phyloP scores from a whole-genome alignment of 1,140 invertebrate genomes.

The Kradibia gibbosae region DNA sequence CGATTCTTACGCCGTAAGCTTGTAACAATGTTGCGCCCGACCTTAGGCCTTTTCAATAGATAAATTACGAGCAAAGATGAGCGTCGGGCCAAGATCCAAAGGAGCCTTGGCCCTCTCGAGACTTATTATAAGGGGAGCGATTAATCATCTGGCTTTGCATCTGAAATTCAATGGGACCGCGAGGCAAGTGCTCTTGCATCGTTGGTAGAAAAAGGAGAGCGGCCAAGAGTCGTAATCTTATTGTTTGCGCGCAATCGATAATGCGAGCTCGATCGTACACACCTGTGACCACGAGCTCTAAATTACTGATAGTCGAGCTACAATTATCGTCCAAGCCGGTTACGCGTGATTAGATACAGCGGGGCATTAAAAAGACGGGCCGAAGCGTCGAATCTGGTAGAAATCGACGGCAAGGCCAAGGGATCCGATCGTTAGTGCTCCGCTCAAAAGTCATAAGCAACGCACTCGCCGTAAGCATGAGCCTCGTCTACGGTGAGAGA shows the following conservation, averaged over 20 bases:
- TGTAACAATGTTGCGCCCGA: too few relatives aligned
- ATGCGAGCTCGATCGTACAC: constrained; percentile 15
- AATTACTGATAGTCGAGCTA: constrained; percentile 1
- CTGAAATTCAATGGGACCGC: too few relatives aligned
- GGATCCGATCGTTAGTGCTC: background rate
- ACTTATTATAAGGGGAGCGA: too few relatives aligned
- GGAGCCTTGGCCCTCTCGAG: too few relatives aligned
- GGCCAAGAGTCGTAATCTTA: background rate
- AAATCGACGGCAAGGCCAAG: background rate
- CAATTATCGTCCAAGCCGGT: constrained; percentile 23
- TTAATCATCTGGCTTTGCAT: too few relatives aligned
- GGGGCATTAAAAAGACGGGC: background rate
- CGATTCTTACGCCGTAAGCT: too few relatives aligned
- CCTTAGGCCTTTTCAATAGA: too few relatives aligned
- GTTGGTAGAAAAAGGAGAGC: background rate
- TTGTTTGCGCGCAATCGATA: constrained; percentile 32
- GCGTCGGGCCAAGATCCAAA: too few relatives aligned
- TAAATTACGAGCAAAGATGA: too few relatives aligned
- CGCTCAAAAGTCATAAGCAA: background rate
- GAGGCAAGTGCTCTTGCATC: too few relatives aligned
- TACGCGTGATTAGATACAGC: constrained; percentile 33
- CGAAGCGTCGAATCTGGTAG: background rate
- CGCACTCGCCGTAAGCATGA: background rate
- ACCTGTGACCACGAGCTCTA: constrained; percentile 12
- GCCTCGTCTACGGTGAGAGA: too few relatives aligned